phyloP scores from a whole-genome alignment of 2,797 vertebrate genomes.

The Sus cebifrons region DNA sequence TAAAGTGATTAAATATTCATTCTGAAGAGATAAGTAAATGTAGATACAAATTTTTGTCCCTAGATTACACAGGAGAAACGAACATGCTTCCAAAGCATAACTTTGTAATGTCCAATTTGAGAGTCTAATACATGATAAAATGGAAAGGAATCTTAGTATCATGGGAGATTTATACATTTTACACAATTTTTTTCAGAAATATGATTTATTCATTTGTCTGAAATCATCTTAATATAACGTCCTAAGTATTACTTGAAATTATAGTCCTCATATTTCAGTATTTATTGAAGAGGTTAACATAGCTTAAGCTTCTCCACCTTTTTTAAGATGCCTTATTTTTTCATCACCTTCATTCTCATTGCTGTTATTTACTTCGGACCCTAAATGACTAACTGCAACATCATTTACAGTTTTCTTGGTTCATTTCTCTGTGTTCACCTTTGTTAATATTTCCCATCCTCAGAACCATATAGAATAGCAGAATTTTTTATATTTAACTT shows the following conservation, averaged over 20 bases:
- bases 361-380: conserved; percentile 2
- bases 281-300: background rate
- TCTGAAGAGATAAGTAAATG: conserved; percentile 3
- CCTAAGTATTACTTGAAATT: background rate
- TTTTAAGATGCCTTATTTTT: background rate
- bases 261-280: background rate
- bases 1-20: background rate
- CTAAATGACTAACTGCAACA: background rate
- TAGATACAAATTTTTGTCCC: background rate
- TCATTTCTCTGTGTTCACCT: background rate
- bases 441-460: background rate
- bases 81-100: background rate
- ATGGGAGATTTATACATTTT: background rate
- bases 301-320: background rate
- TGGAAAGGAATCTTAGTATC: background rate
- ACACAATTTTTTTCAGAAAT: background rate
- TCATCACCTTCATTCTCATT: background rate
- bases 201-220: background rate
- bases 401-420: background rate
- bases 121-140: background rate
- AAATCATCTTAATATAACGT: background rate
- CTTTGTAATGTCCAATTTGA: background rate
- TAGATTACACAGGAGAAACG: conserved; percentile 36
- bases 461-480: background rate
- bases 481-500: background rate